A percentile compares a stretch with the other conserved stretches of the same genome.
phyloP scores from a whole-genome alignment of 2,888 invertebrate genomes.

The Temnothorax rugatulus region DNA sequence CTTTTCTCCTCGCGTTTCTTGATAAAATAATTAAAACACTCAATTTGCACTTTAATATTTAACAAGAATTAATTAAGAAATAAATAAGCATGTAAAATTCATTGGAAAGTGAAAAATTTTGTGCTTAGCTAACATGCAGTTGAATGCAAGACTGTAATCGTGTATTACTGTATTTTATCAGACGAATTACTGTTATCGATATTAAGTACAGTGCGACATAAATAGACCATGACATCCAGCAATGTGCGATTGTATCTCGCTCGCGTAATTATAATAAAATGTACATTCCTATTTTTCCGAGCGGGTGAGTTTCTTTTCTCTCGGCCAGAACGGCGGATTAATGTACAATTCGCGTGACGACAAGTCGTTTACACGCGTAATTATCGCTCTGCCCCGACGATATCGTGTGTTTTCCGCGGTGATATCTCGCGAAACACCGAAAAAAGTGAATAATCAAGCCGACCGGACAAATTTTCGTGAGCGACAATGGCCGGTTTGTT shows the following conservation, averaged over 20 bases:
- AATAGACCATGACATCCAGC: slow-evolving; percentile 25
- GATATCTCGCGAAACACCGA: slow-evolving; percentile 62
- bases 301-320: slow-evolving; percentile 33
- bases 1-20: background rate
- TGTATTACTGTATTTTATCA: slow-evolving; percentile 4
- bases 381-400: slow-evolving; percentile 69
- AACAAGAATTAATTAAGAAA: background rate
- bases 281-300: slow-evolving; percentile 49
- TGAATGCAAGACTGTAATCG: slow-evolving; percentile 1
- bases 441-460: slow-evolving; percentile 63
- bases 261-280: slow-evolving; percentile 53
- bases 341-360: slow-evolving; percentile 70
- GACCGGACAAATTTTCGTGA: slow-evolving; percentile 54
- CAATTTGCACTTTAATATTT: background rate
- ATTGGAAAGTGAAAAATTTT: background rate
- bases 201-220: slow-evolving; percentile 24
- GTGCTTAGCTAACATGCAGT: background rate
- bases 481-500: background rate
- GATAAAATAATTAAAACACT: slow-evolving; percentile 4
- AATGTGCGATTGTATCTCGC: slow-evolving; percentile 35
- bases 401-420: slow-evolving; percentile 65
- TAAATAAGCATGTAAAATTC: background rate
- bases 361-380: slow-evolving; percentile 70
- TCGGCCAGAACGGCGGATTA: slow-evolving; percentile 19
- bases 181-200: slow-evolving; percentile 21